Base-by-base conservation (phyloP, 2,888 invertebrate species). In the Ormyrus nitidulus region DNA sequence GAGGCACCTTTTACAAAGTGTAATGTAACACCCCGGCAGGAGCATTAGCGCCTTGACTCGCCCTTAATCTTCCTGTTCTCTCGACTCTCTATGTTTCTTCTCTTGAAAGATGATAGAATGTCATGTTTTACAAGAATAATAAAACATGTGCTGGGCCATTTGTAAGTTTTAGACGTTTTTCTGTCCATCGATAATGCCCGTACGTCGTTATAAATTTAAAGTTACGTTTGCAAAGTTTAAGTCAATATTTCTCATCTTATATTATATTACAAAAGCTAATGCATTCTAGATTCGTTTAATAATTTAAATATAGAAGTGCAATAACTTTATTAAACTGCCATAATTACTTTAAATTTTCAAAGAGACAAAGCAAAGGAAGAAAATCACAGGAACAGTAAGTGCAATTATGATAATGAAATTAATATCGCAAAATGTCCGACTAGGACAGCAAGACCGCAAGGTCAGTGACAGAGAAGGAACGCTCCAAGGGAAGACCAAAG, bases 341-440 rank as follows among this genome's bases (percentile, higher is more conserved):
- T 2, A 2, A 1, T 34, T 34, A 2, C 34, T 34, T 34, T 34
- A 34, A 34, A 34, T 34, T 34, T 34, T 34, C 34, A 34, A 10
- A 51, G n/a, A 49, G 77, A 19, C 13, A 19, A 69, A 19, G 53
- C 9, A 19, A 70, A 73, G 77, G 73, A 81, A 73, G 77, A 73
- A 81, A 82, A 77, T 81, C 19, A 69, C 11, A n/a, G 61, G 19
- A 48, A 77, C 79, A 83, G 86, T 87, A 86, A 89, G 86, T 88
- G 88, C 87, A 88, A 89, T 89, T 88, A 87, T 86, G 86, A 85
- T 88, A 89, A 89, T 89, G 86, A 88, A 89, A 88, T 89, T 86
- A 89, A 87, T 86, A 85, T 85, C 86, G 86, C 86, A 85, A 62
- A 86, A 87, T 84, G 84, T 80, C 84, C 66, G 82, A 79, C 79